Evolutionary conservation across 2,113 vertebrate species (phyloP).

Genomic region (Meles meles): DNA sequence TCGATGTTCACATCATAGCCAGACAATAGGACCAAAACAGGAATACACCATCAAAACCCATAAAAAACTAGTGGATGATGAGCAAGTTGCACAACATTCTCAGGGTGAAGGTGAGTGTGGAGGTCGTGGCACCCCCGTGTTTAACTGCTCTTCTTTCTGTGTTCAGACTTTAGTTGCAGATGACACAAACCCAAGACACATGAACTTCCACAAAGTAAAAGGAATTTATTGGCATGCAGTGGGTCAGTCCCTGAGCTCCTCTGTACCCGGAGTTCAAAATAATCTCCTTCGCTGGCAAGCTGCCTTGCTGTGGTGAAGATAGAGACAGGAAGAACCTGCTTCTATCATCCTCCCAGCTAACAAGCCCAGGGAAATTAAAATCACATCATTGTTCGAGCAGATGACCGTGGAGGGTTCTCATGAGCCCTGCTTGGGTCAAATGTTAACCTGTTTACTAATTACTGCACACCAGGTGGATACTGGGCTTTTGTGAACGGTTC

Average conservation of each 20-base stretch:
- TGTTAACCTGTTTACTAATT: neutral
- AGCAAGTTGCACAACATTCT: neutral
- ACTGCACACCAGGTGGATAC: neutral
- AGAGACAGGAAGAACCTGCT: neutral
- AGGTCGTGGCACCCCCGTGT: too few relatives aligned
- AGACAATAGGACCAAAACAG: neutral
- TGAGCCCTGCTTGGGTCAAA: neutral
- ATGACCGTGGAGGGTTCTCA: neutral
- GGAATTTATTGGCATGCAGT: neutral
- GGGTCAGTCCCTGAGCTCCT: neutral
- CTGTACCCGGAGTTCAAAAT: neutral
- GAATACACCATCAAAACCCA: neutral
- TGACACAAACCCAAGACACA: neutral
- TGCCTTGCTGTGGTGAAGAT: neutral
- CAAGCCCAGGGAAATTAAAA: neutral
- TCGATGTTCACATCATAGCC: neutral
- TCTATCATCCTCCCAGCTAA: neutral
- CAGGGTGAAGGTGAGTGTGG: neutral
- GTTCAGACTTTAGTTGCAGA: neutral
- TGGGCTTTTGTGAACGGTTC: neutral
- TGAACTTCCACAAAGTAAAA: too few relatives aligned
- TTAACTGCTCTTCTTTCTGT: neutral
- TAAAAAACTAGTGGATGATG: neutral
- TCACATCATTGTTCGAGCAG: neutral
- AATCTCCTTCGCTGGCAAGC: neutral